These are phyloP conservation scores for Hydrotaea cyrtoneurina DNA, from an alignment of 2,888 invertebrate species.

Conservation along the genomic window DNA sequence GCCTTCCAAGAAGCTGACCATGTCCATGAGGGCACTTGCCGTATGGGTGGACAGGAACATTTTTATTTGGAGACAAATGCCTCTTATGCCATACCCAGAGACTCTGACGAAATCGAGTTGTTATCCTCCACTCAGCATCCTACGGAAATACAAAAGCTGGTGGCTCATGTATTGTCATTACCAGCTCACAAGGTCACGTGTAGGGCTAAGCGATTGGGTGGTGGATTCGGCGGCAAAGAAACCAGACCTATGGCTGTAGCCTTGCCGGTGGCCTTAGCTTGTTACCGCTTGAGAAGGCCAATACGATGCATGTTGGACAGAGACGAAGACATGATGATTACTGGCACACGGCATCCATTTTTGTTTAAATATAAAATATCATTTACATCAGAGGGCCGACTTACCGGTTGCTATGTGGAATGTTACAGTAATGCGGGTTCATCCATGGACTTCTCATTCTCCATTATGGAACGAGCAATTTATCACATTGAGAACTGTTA, in stretches of 20 bases:
- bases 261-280: constrained; percentile 90
- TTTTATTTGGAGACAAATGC: constrained; percentile 96
- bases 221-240: constrained; percentile 98
- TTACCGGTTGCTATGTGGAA: constrained; percentile 87
- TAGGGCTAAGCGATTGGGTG: constrained; percentile 93
- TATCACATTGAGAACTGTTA: constrained; percentile 93
- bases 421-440: constrained; percentile 92
- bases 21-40: constrained; percentile 88
- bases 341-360: constrained; percentile 95
- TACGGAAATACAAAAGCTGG: constrained; percentile 86
- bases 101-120: constrained; percentile 92
- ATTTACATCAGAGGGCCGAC: constrained; percentile 87
- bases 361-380: constrained; percentile 91
- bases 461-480: constrained; percentile 91
- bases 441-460: constrained; percentile 89
- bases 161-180: constrained; percentile 87
- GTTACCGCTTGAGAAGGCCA: constrained; percentile 88
- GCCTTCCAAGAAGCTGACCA: constrained; percentile 87
- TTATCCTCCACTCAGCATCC: constrained; percentile 93
- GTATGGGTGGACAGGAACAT: constrained; percentile 96
- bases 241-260: constrained; percentile 86
- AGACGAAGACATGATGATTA: constrained; percentile 95
- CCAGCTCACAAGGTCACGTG: constrained; percentile 88
- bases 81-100: constrained; percentile 87
- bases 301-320: constrained; percentile 94